Base-by-base conservation (phyloP, 2,888 invertebrate genomes). In the Sipha maydis region DNA sequence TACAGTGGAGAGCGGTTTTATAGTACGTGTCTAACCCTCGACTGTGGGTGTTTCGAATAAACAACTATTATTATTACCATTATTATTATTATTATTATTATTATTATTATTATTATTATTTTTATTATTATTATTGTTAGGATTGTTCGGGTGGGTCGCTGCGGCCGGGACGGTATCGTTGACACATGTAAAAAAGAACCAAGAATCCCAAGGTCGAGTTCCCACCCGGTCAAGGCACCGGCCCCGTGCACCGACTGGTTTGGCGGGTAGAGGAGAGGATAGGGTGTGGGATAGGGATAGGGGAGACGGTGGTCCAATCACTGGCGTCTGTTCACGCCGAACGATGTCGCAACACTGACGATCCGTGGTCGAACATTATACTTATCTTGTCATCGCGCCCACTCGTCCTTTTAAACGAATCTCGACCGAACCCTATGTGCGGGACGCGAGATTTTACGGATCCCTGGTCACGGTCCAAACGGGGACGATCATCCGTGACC, bases 381-480 rank as follows among this genome's bases (percentile, higher is more conserved):
- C 41, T 3, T 25, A 25, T 61, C 25, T 8, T 25, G 21, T 25
- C 61, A 25, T 61, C 61, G 61, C 25, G 48, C 14, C 0, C 48
- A 48, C 48, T 11, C 61, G 61, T 61, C 61, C 5, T 4, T 1
- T 19, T 61, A 3, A 14, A 61, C 25, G 25, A 5, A 8, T 61
- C 25, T 3, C n/a, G 69, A 69, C 69, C 69, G 69, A 2, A 25
- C 69, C 11, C 69, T 11, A 28, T 69, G 69, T 28, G 11, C 61
- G 61, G 69, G 48, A 48, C 48, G 61, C 61, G 61, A 21, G 61
- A 3, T 71, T 14, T 4, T 2, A 14, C 7, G 28, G n/a, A 19
- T 69, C 86, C 56, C 54, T n/a, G 79, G 79, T 79, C 86, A 56
- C 86, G 86, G 86, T 86, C 86, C 79, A 56, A 41, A 31, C 48